A percentile compares a stretch with the other conserved stretches of the same genome.
phyloP scores from a whole-genome alignment of 2,113 vertebrate genomes.

The Ancistrus triradiatus region DNA sequence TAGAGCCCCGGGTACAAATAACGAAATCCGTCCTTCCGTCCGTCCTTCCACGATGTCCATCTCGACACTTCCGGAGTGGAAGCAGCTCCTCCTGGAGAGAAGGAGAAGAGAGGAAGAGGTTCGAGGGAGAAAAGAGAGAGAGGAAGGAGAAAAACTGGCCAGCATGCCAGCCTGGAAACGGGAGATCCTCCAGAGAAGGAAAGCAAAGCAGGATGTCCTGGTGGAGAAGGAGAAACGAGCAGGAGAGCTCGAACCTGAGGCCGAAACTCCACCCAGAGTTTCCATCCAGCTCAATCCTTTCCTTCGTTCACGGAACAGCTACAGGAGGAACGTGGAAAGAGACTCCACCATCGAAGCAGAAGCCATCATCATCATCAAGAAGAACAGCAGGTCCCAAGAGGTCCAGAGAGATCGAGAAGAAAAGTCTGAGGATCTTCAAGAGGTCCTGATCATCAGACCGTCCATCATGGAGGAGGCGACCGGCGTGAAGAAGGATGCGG shows the following conservation, averaged over 20 bases:
- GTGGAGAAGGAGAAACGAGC: slow-evolving; percentile 54
- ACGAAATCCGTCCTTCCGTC: not conserved
- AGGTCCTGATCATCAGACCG: slow-evolving; percentile 69
- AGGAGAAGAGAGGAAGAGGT: slow-evolving; percentile 79
- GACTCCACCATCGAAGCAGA: slow-evolving; percentile 70
- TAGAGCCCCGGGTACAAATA: no score
- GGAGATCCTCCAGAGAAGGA: slow-evolving; percentile 78
- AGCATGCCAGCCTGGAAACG: slow-evolving; percentile 86
- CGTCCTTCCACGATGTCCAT: slow-evolving; percentile 58
- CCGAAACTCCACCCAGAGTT: slow-evolving; percentile 57
- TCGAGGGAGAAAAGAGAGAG: slow-evolving; percentile 69
- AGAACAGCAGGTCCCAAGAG: slow-evolving; percentile 53
- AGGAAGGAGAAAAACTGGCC: slow-evolving; percentile 75
- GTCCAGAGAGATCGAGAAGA: slow-evolving; percentile 50
- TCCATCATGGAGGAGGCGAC: slow-evolving; percentile 38
- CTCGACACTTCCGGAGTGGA: slow-evolving; percentile 81
- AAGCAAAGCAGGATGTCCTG: slow-evolving; percentile 69
- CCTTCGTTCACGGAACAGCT: slow-evolving; percentile 68
- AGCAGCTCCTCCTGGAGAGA: slow-evolving; percentile 78
- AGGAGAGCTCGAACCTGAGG: slow-evolving; percentile 26
- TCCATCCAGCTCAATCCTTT: slow-evolving; percentile 79
- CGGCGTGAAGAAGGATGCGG: slow-evolving; percentile 45
- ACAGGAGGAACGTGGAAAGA: slow-evolving; percentile 49
- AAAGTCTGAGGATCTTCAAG: slow-evolving; percentile 70
- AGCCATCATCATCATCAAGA: slow-evolving; percentile 73